Evolutionary conservation across 2,888 invertebrate genomes (phyloP).

Genomic region (Brachyptera putata): DNA sequence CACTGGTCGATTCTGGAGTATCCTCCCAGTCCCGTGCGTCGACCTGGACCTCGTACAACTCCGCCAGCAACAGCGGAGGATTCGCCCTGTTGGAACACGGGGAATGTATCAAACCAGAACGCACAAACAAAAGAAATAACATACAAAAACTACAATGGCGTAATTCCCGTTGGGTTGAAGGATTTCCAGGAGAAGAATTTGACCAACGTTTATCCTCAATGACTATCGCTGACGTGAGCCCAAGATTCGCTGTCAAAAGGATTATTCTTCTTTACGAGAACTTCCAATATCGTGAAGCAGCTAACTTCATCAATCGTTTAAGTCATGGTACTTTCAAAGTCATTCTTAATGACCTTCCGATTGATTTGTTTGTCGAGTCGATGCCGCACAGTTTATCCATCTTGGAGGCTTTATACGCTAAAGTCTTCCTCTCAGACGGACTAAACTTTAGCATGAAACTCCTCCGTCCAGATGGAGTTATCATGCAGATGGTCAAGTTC

Average conservation of each 20-base stretch:
- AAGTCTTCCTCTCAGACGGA: slow-evolving; percentile 48
- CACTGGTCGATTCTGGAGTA: slow-evolving; percentile 29
- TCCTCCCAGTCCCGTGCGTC: slow-evolving; percentile 17
- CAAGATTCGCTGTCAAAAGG: slow-evolving; percentile 49
- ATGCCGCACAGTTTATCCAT: slow-evolving; percentile 83
- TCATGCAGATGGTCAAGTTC: slow-evolving; percentile 81
- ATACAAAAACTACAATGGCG: slow-evolving; percentile 42
- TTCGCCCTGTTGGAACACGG: slow-evolving; percentile 53
- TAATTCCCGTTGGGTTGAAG: slow-evolving; percentile 40
- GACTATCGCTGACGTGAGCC: slow-evolving; percentile 45
- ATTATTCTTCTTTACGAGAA: slow-evolving; percentile 81
- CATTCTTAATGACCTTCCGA: slow-evolving; percentile 64
- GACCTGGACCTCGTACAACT: slow-evolving; percentile 28
- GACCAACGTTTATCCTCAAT: slow-evolving; percentile 39
- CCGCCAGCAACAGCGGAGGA: slow-evolving; percentile 10
- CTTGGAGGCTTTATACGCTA: slow-evolving; percentile 72
- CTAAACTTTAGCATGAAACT: slow-evolving; percentile 45
- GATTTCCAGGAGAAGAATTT: slow-evolving; percentile 36
- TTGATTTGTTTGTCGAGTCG: slow-evolving; percentile 83
- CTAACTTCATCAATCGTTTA: slow-evolving; percentile 73
- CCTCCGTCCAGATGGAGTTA: slow-evolving; percentile 61
- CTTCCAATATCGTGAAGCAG: slow-evolving; percentile 85
- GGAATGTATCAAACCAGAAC: slow-evolving; percentile 65
- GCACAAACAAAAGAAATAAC: slow-evolving; percentile 50
- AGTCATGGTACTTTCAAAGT: slow-evolving; percentile 73